Evolutionary conservation across 2,113 vertebrate species (phyloP).

Genomic region (Scortum barcoo): DNA sequence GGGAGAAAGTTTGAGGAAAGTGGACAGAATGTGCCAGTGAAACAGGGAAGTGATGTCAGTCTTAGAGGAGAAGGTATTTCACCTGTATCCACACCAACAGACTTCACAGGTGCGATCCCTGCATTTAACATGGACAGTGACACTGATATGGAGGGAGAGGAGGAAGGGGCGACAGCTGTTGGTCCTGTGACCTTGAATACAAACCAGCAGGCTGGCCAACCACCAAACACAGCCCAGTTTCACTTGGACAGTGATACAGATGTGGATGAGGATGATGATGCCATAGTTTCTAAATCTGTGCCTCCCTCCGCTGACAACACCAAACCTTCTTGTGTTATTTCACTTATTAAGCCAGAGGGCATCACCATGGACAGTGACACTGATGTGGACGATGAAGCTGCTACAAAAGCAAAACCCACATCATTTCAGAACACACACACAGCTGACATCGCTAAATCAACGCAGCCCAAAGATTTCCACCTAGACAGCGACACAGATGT

Average conservation of each 20-base stretch:
- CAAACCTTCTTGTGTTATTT: conserved; percentile 13
- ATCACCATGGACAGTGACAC: conserved; percentile 72
- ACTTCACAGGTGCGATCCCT: conserved; percentile 24
- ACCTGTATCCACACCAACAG: conserved; percentile 12
- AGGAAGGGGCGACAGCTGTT: conserved; percentile 32
- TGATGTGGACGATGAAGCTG: conserved; percentile 66
- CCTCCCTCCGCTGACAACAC: background rate
- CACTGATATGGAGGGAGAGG: conserved; percentile 76
- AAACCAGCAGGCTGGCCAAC: conserved; percentile 26
- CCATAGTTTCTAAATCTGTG: conserved; percentile 11
- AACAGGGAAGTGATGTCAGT: conserved; percentile 25
- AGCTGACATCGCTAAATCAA: conserved; percentile 24
- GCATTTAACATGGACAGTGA: conserved; percentile 78
- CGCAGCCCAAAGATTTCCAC: conserved; percentile 50
- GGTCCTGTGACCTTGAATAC: conserved; percentile 11
- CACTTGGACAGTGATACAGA: conserved; percentile 82
- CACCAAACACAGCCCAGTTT: conserved; percentile 47
- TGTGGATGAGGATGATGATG: conserved; percentile 58
- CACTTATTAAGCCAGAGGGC: conserved; percentile 39
- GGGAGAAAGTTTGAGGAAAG: conserved; percentile 21
- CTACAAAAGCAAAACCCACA: conserved; percentile 16
- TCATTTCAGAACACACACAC: conserved; percentile 22
- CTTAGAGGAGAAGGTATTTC: conserved; percentile 7
- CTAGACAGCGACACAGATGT: conserved; percentile 82
- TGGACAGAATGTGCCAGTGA: conserved; percentile 5